Conservation (phyloP, 2,888 invertebrate genomes). For the Lasioglossum lativentre region DNA sequence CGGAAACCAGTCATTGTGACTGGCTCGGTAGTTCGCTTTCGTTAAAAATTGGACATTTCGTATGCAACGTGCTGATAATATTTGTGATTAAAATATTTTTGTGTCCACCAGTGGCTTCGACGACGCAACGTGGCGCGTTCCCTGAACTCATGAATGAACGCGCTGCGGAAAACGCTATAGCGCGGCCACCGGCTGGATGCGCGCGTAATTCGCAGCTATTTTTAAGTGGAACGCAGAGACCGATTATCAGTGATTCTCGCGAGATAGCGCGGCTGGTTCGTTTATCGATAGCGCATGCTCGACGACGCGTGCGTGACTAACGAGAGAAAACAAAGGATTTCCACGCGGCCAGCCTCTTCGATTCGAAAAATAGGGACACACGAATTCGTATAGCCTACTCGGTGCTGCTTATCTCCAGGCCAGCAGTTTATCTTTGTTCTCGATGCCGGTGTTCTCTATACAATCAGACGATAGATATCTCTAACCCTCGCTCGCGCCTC, state of each 20-base stretch:
- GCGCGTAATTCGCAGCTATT: conserved; percentile 64
- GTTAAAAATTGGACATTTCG: too few relatives aligned
- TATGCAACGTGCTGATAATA: too few relatives aligned
- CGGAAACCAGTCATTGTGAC: too few relatives aligned
- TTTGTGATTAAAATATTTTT: too few relatives aligned
- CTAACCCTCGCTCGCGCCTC: not conserved
- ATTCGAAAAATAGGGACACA: not conserved
- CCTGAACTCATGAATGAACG: conserved; percentile 69
- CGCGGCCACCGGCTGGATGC: conserved; percentile 32
- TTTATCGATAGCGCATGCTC: conserved; percentile 60
- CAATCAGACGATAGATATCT: not conserved
- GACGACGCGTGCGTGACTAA: conserved; percentile 50
- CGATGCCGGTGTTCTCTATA: not conserved
- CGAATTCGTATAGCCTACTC: not conserved
- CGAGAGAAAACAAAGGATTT: conserved; percentile 56
- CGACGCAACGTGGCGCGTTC: too few relatives aligned
- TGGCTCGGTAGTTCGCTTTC: too few relatives aligned
- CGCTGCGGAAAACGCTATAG: conserved; percentile 44
- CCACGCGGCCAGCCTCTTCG: not conserved
- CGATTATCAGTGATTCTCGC: conserved; percentile 69
- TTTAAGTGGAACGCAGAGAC: conserved; percentile 68
- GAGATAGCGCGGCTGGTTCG: conserved; percentile 45
- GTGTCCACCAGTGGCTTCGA: too few relatives aligned
- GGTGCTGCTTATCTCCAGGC: not conserved
- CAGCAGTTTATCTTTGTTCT: not conserved